These are phyloP conservation scores for Eremophila alpestris DNA, from an alignment of 2,797 vertebrate genomes.

Conservation along the genomic window DNA sequence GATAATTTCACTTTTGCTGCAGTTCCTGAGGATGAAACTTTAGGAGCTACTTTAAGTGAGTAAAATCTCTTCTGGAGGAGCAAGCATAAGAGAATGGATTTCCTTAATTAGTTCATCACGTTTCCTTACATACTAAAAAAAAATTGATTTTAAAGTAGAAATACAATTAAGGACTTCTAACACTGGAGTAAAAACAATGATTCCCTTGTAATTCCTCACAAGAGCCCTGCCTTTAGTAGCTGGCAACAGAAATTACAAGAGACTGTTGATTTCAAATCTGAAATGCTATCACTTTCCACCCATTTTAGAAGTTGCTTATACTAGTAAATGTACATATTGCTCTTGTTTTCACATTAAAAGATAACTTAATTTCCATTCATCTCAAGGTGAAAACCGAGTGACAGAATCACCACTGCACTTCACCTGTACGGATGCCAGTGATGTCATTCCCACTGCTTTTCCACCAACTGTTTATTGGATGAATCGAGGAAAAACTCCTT, in stretches of 20 bases:
- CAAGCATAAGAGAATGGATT: not conserved
- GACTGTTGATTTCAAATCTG: not conserved
- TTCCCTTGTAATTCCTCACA: not conserved
- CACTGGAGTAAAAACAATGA: not conserved
- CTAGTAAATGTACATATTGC: not conserved
- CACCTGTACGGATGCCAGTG: not conserved
- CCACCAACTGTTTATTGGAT: not conserved
- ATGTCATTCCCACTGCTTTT: not conserved
- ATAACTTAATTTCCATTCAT: accelerated
- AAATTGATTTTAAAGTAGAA: not conserved
- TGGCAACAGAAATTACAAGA: not conserved
- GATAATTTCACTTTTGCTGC: conserved; percentile 65
- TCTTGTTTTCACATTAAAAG: not conserved
- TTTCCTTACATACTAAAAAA: not conserved
- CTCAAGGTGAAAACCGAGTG: not conserved
- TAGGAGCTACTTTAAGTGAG: conserved; percentile 88
- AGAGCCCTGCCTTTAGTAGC: not conserved
- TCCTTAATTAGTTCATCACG: not conserved
- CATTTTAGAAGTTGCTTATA: not conserved
- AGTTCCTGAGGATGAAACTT: conserved; percentile 68
- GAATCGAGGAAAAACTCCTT: not conserved
- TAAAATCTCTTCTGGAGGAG: conserved; percentile 86
- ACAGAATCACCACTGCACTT: not conserved
- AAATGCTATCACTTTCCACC: not conserved
- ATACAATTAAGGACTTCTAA: not conserved